Evolutionary conservation across 2,888 invertebrate genomes (phyloP).

Genomic region (Heliconius ethilla): DNA sequence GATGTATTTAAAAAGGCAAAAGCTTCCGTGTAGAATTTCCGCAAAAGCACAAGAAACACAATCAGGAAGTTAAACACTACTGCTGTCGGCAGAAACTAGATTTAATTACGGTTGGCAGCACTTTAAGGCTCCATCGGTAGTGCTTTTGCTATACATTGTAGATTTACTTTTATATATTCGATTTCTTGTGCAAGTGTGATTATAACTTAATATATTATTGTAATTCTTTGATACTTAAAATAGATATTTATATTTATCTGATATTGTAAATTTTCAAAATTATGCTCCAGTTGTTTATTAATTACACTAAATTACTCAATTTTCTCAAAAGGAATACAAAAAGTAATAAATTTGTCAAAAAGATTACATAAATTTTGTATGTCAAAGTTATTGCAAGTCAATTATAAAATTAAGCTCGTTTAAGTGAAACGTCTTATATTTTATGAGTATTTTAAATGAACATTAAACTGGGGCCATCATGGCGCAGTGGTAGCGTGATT

Average conservation of each 20-base stretch:
- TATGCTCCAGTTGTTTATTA: background rate
- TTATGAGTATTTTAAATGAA: background rate
- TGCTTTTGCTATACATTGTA: constrained; percentile 23
- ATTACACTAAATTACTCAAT: background rate
- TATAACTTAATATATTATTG: background rate
- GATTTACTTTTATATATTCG: constrained; percentile 3
- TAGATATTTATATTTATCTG: background rate
- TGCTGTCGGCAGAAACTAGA: constrained; percentile 49
- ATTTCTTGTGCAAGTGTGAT: background rate
- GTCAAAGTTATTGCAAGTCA: constrained; percentile 10
- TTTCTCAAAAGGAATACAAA: background rate
- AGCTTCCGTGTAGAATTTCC: constrained; percentile 15
- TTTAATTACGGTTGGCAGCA: constrained; percentile 53
- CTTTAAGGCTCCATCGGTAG: constrained; percentile 37
- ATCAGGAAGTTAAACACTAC: constrained; percentile 46
- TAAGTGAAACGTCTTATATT: background rate
- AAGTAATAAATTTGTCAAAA: constrained; percentile 17
- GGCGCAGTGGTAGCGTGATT: too few relatives aligned
- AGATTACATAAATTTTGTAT: background rate
- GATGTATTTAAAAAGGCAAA: constrained; percentile 12
- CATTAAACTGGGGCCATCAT: background rate
- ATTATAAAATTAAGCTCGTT: background rate
- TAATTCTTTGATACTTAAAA: background rate
- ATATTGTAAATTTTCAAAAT: background rate
- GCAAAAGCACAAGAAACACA: constrained; percentile 22